These are phyloP conservation scores for Huso huso DNA, from an alignment of 2,797 vertebrate genomes.

Conservation along the genomic window DNA sequence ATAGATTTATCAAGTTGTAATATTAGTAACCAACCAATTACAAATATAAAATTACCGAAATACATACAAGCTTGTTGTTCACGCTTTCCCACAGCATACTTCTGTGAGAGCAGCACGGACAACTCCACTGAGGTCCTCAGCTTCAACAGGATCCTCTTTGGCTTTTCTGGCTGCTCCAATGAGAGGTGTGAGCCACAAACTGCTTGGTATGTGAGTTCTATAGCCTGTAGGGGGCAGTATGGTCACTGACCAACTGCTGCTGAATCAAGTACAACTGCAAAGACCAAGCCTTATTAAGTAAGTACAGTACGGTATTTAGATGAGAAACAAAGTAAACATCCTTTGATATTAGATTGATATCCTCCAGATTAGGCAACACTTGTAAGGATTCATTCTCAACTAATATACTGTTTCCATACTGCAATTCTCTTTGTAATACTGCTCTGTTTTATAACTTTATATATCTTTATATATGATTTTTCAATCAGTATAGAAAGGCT, in stretches of 20 bases:
- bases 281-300: not conserved
- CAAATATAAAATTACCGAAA: too few species aligned
- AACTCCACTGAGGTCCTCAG: constrained; percentile 8
- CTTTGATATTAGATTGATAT: not conserved
- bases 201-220: constrained; percentile 24
- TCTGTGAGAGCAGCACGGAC: constrained; percentile 32
- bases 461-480: too few species aligned
- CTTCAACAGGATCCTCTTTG: constrained; percentile 34
- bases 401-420: not conserved
- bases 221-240: too few species aligned
- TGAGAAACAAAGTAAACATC: not conserved
- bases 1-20: too few species aligned
- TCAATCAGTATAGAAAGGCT: too few species aligned
- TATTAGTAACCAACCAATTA: too few species aligned
- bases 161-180: constrained; percentile 32
- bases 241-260: too few species aligned
- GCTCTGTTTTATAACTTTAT: too few species aligned
- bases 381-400: not conserved
- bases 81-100: constrained; percentile 35
- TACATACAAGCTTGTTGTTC: not conserved
- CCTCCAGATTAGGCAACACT: not conserved
- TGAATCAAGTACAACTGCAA: too few species aligned
- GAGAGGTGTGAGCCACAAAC: constrained; percentile 24
- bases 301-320: not conserved
- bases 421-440: too few species aligned